Percentiles rank a stretch among this genome's conserved stretches.
Evolutionary conservation across 2,113 vertebrate genomes (phyloP).

Genomic region (Aplodontia rufa): DNA sequence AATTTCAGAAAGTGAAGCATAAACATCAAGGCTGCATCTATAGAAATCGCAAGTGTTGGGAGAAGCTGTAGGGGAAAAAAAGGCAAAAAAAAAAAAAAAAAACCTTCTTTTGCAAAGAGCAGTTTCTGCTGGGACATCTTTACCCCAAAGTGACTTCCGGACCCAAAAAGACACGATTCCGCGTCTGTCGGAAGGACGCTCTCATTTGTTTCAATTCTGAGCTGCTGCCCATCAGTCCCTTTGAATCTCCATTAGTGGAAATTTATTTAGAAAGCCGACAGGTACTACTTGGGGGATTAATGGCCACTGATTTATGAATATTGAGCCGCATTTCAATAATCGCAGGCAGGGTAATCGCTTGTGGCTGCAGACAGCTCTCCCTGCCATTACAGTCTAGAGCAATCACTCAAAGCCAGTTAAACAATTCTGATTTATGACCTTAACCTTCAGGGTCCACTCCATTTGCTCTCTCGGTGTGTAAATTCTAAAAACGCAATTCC

Average conservation of each 20-base stretch:
- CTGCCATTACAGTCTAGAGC: constrained; percentile 80
- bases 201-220: constrained; percentile 79
- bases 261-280: constrained; percentile 88
- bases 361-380: constrained; percentile 79
- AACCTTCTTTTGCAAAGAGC: constrained; percentile 38
- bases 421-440: constrained; percentile 90
- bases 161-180: constrained; percentile 59
- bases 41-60: neutral
- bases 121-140: constrained; percentile 46
- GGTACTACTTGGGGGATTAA: constrained; percentile 89
- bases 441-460: constrained; percentile 86
- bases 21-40: constrained; percentile 43
- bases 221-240: constrained; percentile 76
- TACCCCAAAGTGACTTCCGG: neutral
- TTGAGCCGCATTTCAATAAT: constrained; percentile 87
- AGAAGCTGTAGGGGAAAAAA: neutral
- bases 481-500: constrained; percentile 86
- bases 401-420: constrained; percentile 89
- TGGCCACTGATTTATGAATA: constrained; percentile 90
- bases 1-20: constrained; percentile 61
- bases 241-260: constrained; percentile 90
- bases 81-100: neutral
- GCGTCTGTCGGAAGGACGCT: constrained; percentile 49
- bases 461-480: constrained; percentile 87
- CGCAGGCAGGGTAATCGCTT: constrained; percentile 81